phyloP scores from a whole-genome alignment of 2,113 vertebrate genomes.

The Phocoena sinus region DNA sequence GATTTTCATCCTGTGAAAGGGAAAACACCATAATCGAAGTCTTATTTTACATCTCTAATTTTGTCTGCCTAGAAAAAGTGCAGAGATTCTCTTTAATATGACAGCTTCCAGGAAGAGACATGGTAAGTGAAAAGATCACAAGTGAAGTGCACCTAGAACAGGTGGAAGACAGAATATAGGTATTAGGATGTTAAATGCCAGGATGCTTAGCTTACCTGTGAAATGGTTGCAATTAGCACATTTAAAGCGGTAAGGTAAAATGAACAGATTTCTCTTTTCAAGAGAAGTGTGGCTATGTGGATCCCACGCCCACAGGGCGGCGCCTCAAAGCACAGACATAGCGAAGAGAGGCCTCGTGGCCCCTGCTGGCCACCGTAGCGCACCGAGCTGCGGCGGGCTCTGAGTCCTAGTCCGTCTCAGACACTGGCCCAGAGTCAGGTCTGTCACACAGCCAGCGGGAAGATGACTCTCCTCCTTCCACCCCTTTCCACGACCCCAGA shows the following conservation, averaged over 20 bases:
- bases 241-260: not conserved
- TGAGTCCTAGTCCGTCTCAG: accelerated
- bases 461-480: constrained; percentile 81
- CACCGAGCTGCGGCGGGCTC: accelerated
- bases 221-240: not conserved
- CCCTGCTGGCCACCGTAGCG: not conserved
- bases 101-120: not conserved
- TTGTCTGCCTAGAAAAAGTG: not conserved
- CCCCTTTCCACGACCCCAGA: constrained; percentile 81
- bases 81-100: not conserved
- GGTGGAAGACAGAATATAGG: not conserved
- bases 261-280: not conserved
- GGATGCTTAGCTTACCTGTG: not conserved
- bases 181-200: not conserved
- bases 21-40: not conserved
- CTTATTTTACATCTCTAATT: not conserved
- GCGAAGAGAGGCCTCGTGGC: accelerated
- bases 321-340: not conserved
- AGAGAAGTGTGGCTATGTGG: not conserved
- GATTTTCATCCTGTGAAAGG: not conserved
- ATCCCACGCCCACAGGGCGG: constrained; percentile 38
- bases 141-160: not conserved
- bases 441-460: constrained; percentile 75
- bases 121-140: too few relatives aligned
- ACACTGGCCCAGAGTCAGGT: not conserved